A percentile compares a stretch with the other conserved stretches of the same genome.
phyloP scores from a whole-genome alignment of 2,113 vertebrate genomes.

The Otolemur garnettii region DNA sequence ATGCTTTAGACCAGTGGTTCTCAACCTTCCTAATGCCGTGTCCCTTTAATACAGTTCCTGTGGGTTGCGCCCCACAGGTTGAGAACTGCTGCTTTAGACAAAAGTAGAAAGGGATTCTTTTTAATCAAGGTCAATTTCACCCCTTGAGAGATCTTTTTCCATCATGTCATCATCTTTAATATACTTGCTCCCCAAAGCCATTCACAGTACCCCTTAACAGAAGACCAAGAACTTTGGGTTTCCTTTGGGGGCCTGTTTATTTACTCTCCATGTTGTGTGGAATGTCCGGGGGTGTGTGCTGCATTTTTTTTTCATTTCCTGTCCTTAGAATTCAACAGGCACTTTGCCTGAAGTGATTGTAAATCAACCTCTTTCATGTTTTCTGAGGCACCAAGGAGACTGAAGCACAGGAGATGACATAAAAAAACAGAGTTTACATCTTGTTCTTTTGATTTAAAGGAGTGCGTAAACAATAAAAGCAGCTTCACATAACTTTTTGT shows the following conservation, averaged over 20 bases:
- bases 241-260: conserved; percentile 55
- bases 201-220: background rate
- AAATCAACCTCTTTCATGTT: conserved; percentile 71
- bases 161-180: background rate
- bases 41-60: too few species aligned
- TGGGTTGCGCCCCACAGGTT: too few species aligned
- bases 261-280: conserved; percentile 56
- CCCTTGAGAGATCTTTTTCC: conserved; percentile 8
- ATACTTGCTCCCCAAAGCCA: background rate
- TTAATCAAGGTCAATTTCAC: background rate
- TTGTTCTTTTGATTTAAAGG: conserved; percentile 70
- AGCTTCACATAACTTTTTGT: conserved; percentile 33
- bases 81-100: background rate
- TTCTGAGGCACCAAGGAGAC: conserved; percentile 45
- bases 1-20: background rate
- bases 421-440: conserved; percentile 63
- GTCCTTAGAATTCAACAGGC: conserved; percentile 60
- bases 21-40: too few species aligned
- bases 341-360: conserved; percentile 55
- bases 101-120: background rate
- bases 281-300: conserved; percentile 51
- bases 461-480: conserved; percentile 23
- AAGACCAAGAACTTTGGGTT: conserved; percentile 36
- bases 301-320: conserved; percentile 61
- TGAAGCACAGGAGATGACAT: conserved; percentile 52